Conservation (phyloP, 2,113 vertebrate species). For the Phalacrocorax aristotelis region DNA sequence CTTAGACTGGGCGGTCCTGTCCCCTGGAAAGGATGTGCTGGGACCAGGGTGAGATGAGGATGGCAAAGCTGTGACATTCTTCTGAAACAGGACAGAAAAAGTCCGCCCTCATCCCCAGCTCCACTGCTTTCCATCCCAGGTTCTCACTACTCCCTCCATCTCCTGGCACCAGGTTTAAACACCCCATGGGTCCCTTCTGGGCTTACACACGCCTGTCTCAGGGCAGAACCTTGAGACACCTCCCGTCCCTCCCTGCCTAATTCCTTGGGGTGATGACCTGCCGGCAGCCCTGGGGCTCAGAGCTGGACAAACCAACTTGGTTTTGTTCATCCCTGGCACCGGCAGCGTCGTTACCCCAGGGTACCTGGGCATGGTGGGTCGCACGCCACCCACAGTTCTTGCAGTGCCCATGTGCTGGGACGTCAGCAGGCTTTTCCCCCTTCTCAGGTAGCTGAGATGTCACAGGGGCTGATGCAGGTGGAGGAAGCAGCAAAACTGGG, state of each 20-base stretch:
- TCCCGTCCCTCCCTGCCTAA: not conserved
- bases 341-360: too few species aligned
- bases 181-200: not conserved
- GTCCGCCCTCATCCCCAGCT: not conserved
- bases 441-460: not conserved
- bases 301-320: not conserved
- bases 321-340: not conserved
- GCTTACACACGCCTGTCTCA: not conserved
- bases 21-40: not conserved
- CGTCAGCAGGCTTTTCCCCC: not conserved
- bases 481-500: not conserved
- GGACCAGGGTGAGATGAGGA: not conserved
- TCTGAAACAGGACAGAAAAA: not conserved
- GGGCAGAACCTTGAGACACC: not conserved
- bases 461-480: not conserved
- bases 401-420: too few species aligned
- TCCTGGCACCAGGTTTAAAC: not conserved
- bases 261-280: not conserved
- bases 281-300: not conserved
- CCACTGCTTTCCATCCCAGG: not conserved
- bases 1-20: not conserved
- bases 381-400: not conserved
- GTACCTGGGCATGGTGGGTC: accelerated
- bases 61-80: not conserved
- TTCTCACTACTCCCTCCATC: not conserved